A percentile compares a stretch with the other conserved stretches of the same genome.
Evolutionary conservation across 2,113 vertebrate genomes (phyloP).

Genomic region (Sceloporus tristichus): DNA sequence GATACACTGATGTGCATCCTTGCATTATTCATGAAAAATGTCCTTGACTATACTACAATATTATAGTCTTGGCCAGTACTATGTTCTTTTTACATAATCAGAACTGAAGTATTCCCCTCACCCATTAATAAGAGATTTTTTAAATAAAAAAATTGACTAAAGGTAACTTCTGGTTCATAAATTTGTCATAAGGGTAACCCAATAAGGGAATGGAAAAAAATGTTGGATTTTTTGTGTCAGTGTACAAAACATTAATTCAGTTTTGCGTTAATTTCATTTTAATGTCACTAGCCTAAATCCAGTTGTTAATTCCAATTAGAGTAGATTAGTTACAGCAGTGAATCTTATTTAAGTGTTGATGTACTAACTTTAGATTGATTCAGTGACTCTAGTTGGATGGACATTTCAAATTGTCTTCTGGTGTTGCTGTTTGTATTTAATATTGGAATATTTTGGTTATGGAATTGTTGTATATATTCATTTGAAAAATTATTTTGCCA

Average conservation of each 20-base stretch:
- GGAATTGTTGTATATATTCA: conserved; percentile 20
- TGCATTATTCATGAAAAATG: not conserved
- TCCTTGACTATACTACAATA: not conserved
- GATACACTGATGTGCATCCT: not conserved
- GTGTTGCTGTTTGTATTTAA: not conserved
- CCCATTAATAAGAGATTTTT: no score
- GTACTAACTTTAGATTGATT: no score
- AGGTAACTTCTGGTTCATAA: not conserved
- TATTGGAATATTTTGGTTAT: not conserved
- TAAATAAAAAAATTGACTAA: no score
- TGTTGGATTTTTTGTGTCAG: no score
- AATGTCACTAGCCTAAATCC: not conserved
- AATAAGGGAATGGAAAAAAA: not conserved
- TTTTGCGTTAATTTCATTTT: not conserved
- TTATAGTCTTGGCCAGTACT: no score
- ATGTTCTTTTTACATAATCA: not conserved
- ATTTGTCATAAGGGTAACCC: not conserved
- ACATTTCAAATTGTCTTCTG: not conserved
- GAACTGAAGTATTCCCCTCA: no score
- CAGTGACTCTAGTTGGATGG: no score
- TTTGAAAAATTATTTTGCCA: not conserved
- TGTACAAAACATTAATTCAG: not conserved
- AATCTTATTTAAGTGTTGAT: no score
- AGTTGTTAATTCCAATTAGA: no score
- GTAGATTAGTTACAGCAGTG: no score